These are phyloP conservation scores for Phoeniculus purpureus DNA, from an alignment of 2,797 vertebrate genomes.

Conservation along the genomic window DNA sequence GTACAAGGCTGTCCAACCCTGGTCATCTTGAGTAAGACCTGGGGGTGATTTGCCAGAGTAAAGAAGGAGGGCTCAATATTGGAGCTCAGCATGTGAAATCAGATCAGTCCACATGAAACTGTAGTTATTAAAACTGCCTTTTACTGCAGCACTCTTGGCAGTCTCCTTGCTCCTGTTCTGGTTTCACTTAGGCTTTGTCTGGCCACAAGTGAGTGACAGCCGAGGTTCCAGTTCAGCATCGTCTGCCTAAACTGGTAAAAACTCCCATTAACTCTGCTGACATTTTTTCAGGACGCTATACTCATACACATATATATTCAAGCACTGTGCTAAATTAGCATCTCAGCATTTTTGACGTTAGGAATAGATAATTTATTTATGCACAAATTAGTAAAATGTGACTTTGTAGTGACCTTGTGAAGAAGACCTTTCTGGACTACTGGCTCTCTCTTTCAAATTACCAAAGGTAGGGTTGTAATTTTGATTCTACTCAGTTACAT, in stretches of 20 bases:
- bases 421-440: not conserved
- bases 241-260: conserved; percentile 44
- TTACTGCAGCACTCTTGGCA: conserved; percentile 40
- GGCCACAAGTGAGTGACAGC: conserved; percentile 46
- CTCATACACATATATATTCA: not conserved
- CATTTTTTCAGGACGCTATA: not conserved
- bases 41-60: not conserved
- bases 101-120: conserved; percentile 18
- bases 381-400: not conserved
- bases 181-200: conserved; percentile 63
- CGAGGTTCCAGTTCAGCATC: conserved; percentile 12
- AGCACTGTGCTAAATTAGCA: not conserved
- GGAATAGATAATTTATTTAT: not conserved
- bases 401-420: not conserved
- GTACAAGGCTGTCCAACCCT: not conserved
- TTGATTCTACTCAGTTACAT: not conserved
- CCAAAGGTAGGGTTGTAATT: not conserved
- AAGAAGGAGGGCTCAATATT: not conserved
- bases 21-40: not conserved
- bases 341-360: not conserved
- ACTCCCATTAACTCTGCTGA: conserved; percentile 24
- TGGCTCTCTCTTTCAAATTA: not conserved
- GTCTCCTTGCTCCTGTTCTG: conserved; percentile 55
- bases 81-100: not conserved
- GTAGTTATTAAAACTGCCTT: conserved; percentile 44